phyloP scores from a whole-genome alignment of 2,113 vertebrate species.

The Danionella cerebrum region DNA sequence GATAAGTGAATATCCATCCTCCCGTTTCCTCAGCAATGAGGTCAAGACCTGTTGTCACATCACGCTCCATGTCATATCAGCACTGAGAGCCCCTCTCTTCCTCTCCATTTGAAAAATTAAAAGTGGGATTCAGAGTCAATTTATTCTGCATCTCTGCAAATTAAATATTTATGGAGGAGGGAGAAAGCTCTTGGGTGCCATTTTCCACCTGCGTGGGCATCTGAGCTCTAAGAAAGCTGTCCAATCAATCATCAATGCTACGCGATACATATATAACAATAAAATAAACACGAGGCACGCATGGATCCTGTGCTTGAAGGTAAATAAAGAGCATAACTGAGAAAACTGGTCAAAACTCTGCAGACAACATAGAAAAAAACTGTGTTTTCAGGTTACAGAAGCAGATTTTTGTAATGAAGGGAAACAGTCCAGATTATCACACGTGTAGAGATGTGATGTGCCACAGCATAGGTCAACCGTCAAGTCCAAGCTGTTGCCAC shows the following conservation, averaged over 20 bases:
- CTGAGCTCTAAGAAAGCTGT: slow-evolving; percentile 42
- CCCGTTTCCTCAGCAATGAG: slow-evolving; percentile 25
- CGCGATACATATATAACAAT: neutral
- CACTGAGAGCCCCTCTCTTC: slow-evolving; percentile 29
- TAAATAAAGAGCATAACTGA: too few relatives aligned
- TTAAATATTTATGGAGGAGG: slow-evolving; percentile 66
- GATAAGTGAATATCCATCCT: slow-evolving; percentile 26
- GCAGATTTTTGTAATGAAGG: slow-evolving; percentile 30
- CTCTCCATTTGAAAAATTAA: slow-evolving; percentile 58
- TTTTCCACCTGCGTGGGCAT: slow-evolving; percentile 54
- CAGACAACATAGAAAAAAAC: too few relatives aligned
- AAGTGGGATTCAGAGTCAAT: slow-evolving; percentile 62
- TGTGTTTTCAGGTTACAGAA: slow-evolving; percentile 18
- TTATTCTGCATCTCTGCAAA: slow-evolving; percentile 53
- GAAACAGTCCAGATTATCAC: slow-evolving; percentile 35
- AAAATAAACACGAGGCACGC: neutral
- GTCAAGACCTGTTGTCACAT: slow-evolving; percentile 39
- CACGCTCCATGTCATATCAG: slow-evolving; percentile 34
- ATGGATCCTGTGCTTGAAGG: neutral
- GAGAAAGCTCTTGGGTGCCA: slow-evolving; percentile 48
- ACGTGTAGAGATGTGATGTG: slow-evolving; percentile 41
- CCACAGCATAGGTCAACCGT: slow-evolving; percentile 56
- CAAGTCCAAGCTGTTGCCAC: slow-evolving; percentile 31
- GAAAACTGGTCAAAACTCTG: too few relatives aligned
- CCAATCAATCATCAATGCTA: neutral